These are phyloP conservation scores for Epistrophella euchroma DNA, from an alignment of 2,888 invertebrate species.

Conservation along the genomic window DNA sequence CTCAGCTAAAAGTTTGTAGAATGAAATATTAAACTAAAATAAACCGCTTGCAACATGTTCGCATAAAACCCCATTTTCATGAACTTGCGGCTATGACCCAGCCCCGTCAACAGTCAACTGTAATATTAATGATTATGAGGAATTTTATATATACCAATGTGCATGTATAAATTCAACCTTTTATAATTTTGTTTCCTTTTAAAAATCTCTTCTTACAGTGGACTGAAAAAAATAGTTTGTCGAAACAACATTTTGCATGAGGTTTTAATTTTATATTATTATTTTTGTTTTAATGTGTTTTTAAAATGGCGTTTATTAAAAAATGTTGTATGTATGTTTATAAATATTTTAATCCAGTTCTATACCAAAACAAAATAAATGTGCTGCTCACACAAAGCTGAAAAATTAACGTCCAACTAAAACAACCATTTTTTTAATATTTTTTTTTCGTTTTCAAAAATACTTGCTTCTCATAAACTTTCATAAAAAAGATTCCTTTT, in stretches of 20 bases:
- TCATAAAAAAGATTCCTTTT: background rate
- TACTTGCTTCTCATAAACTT: conserved; percentile 27
- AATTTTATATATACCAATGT: background rate
- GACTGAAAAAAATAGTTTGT: background rate
- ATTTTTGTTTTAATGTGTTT: background rate
- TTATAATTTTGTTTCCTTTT: background rate
- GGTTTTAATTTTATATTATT: background rate
- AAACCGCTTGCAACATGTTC: no score
- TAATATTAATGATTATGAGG: no score
- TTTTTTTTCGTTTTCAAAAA: background rate
- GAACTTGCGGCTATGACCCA: no score
- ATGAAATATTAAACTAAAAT: no score
- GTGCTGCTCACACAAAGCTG: background rate
- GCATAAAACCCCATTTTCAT: no score
- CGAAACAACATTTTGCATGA: background rate
- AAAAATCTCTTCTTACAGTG: background rate
- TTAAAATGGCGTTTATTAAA: background rate
- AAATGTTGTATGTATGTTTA: background rate
- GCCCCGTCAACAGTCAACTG: no score
- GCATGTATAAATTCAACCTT: background rate
- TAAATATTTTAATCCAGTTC: conserved; percentile 1
- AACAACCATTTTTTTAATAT: conserved; percentile 36
- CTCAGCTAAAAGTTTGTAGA: no score
- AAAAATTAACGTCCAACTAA: conserved; percentile 36
- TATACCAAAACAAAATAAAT: background rate